Base-by-base conservation (phyloP, 2,113 vertebrate genomes). In the Sinosuthora webbiana region DNA sequence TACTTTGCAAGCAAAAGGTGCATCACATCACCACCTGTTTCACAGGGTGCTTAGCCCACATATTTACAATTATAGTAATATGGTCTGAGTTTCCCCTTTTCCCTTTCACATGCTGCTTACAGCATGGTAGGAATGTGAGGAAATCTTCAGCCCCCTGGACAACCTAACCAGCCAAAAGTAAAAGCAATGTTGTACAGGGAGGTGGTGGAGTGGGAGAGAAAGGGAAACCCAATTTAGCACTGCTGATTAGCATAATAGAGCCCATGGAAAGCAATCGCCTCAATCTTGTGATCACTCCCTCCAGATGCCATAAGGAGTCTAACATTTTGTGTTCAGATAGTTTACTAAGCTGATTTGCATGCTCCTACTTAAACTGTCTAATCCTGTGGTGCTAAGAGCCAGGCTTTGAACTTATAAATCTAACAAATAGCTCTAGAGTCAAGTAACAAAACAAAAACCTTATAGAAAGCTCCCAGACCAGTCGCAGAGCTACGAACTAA, bases 331-430 rank as follows among this genome's bases (percentile, higher is more conserved):
- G 69, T 77, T 83, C 74, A 90, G 95, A 94, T 90, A 93, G 88
- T 76, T 92, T 84, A 93, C 92, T 91, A 97, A 98, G 93, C 96
- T 94, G 87, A 91, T 96, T 79, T 95, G 91, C 93, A 94, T 95
- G 97, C 91, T 97, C 94, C 96, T 97, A 95, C 94, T 97, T 94
- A 90, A 90, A 90, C 80, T 83, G 88, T 90, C 88, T 90, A 90
- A 90, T 90, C 80, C 88, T 56, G 71, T 77, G 64, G 71, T 64
- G 71, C 71, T 63, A 77, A 94, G 52, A 94, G 60, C 69, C 89
- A 83, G 53, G 86, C 85, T 97, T 95, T 96, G 83, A 84, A 94
- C 81, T 81, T 67, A 50, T 16, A 96, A 97, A 93, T 93, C 76
- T 88, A 95, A 93, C 87, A 96, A 94, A 89, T 35, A 91, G 78